Evolutionary conservation across 1,140 invertebrate species (phyloP), one percentile per base, ranked within the genome.

Genomic region (Dendroctonus valens): DNA sequence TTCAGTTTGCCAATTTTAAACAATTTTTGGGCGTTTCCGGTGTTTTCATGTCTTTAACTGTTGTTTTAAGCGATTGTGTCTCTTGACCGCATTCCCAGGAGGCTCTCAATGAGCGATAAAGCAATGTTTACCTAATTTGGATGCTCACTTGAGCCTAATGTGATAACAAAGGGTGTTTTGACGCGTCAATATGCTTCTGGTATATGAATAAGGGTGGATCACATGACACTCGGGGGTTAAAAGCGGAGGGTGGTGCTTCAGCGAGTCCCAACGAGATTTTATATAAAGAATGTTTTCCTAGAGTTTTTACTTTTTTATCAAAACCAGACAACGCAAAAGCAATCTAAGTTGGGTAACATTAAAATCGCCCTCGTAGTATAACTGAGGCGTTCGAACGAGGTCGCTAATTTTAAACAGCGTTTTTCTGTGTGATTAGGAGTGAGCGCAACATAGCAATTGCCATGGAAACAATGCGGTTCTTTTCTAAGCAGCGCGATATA

Each of bases 121-220:
- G 7, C 44, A 60, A 42, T 67, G 71, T 70, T 70, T 70, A 72
- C 65, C 70, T 66, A 69, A 69, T 72, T 72, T 70, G 60, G 55
- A 70, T 70, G 71, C 65, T 59, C 71, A 70, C 69, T 72, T 67
- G 64, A 70, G 51, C 57, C 55, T 70, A 70, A 72, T 69, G 67
- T 67, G 69, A 59, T 41, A 65, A 72, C 71, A 72, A 72, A 69
- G 58, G 68, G 51, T 72, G 53, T 72, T 70, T 72, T 70, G 71
- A 72, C 71, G 59, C 71, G 52, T 72, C 69, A 68, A 68, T 72
- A 72, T 67, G 71, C 64, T 61, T 54, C 41, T 52, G 67, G 41
- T 41, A 26, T 26, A 26, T 69, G 55, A 69, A 67, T 64, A 51
- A 59, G 64, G 70, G 71, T 67, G 71, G 61, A 59, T 67, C 61